phyloP scores from a whole-genome alignment of 2,797 vertebrate species.

The Buphagus erythrorhynchus region DNA sequence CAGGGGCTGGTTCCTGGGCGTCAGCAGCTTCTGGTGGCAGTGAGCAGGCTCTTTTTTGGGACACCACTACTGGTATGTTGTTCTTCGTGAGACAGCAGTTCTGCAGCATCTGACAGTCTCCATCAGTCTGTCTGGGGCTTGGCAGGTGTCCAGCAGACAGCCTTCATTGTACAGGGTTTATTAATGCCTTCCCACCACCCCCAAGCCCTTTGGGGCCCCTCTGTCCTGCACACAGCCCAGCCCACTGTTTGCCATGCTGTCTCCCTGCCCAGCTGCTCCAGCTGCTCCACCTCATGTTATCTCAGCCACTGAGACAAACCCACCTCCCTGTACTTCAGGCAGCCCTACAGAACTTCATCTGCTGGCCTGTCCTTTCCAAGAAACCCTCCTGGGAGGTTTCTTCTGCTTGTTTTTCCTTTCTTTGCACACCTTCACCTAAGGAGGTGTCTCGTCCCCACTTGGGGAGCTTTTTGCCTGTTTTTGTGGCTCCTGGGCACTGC shows the following conservation, averaged over 20 bases:
- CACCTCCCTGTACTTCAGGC: neutral
- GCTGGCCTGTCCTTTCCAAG: neutral
- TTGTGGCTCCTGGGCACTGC: rapidly evolving
- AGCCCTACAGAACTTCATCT: neutral
- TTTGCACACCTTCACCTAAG: neutral
- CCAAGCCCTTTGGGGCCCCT: neutral
- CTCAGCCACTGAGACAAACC: neutral
- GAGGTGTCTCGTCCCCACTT: rapidly evolving
- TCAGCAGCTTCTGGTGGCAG: neutral
- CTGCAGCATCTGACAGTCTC: neutral
- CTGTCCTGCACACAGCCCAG: neutral
- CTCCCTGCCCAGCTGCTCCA: neutral
- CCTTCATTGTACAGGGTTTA: neutral
- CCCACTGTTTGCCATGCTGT: rapidly evolving
- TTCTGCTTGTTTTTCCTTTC: neutral
- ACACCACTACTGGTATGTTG: rapidly evolving
- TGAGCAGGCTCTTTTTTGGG: neutral
- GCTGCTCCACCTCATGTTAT: neutral
- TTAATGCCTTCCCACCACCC: neutral
- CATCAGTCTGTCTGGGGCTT: neutral
- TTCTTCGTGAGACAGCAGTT: neutral
- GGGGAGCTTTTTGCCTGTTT: neutral
- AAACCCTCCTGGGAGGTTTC: neutral
- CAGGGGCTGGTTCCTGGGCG: neutral
- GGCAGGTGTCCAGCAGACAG: neutral